Base-by-base conservation (phyloP, 92 coral and sea anemone genomes). In the Scolanthus callimorphus region DNA sequence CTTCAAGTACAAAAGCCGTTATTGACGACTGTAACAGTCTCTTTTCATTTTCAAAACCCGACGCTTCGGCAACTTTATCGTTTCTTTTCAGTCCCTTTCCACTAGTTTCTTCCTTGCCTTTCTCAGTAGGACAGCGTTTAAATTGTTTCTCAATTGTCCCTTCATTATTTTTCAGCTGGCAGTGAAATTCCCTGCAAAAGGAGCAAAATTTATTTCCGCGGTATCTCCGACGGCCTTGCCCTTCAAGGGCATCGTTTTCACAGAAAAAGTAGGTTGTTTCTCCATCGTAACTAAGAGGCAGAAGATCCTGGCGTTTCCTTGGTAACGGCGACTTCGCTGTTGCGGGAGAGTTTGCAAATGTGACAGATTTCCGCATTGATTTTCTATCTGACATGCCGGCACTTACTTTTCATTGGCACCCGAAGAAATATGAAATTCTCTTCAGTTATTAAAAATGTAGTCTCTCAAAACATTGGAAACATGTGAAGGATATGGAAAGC, bases 161-260 rank as follows among this genome's bases (percentile, higher is more conserved):
- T 57, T 68, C 65, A 17, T 57, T 44, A 4, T 20, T 27, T 23
- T 22, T 43, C 12, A 68, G 31, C 11, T 20, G 44, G 21, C 23
- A 55, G 25, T 68, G 75, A 21, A 48, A 43, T 20, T 28, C 57
- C 38, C 75, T 34, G 28, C 75, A 68, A 26, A 68, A 68, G 11
- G 75, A 57, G 54, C 75, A 68, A 22, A 50, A 68, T 37, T 57
- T 68, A 17, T 57, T 44, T 6, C 57, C 34, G 1, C 43, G 13
- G 26, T 15, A 24, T 1, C 57, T 27, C 15, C 65, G 41, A 21
- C 48, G 46, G 25, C 45, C 10, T 46, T 4, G 4, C 41, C 8
- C 6, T 34, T 34, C 41, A 34, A 34, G 8, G 15, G 41, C 15
- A 6, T 34, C 41, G 17, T 46, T 46, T 20, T 46, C 52, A 19